Evolutionary conservation across 53 echinoderm and acorn worm genomes (phyloP).

Genomic region (Temnopleurus reevesii): DNA sequence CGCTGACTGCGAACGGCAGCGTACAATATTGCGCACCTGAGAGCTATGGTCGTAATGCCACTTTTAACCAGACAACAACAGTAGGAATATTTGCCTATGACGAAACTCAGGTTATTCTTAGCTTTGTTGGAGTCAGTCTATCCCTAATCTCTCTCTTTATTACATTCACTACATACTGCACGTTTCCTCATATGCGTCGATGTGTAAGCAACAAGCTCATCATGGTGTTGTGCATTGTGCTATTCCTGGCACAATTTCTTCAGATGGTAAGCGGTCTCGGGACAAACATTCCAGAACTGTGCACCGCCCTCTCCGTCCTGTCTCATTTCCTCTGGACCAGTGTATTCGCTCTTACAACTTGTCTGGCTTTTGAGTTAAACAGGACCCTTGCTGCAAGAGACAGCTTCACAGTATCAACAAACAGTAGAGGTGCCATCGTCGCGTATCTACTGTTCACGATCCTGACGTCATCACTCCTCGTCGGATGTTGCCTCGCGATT

Average conservation of each 20-base stretch:
- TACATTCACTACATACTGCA: conserved; percentile 61
- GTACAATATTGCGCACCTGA: conserved; percentile 48
- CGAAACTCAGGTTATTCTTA: conserved; percentile 50
- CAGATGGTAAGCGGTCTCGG: conserved; percentile 64
- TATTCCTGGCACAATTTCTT: conserved; percentile 68
- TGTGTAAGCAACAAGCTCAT: conserved; percentile 63
- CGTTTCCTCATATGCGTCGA: conserved; percentile 61
- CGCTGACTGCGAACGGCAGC: conserved; percentile 21
- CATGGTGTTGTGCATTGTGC: conserved; percentile 54
- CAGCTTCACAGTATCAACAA: conserved; percentile 23
- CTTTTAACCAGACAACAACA: conserved; percentile 4
- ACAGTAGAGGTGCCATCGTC: not conserved
- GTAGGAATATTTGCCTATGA: conserved; percentile 19
- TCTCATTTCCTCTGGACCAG: conserved; percentile 65
- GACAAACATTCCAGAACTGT: conserved; percentile 45
- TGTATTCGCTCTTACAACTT: conserved; percentile 65
- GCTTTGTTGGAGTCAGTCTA: conserved; percentile 44
- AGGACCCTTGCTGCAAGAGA: conserved; percentile 58
- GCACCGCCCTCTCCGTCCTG: conserved; percentile 45
- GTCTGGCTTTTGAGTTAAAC: conserved; percentile 68
- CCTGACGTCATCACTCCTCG: conserved; percentile 33
- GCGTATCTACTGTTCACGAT: conserved; percentile 59
- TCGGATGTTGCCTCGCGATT: conserved; percentile 44
- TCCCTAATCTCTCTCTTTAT: conserved; percentile 56
- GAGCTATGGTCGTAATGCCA: not conserved